A percentile compares a stretch with the other conserved stretches of the same genome.
Evolutionary conservation across 2,888 invertebrate species (phyloP).

Genomic region (Margaritifera margaritifera): DNA sequence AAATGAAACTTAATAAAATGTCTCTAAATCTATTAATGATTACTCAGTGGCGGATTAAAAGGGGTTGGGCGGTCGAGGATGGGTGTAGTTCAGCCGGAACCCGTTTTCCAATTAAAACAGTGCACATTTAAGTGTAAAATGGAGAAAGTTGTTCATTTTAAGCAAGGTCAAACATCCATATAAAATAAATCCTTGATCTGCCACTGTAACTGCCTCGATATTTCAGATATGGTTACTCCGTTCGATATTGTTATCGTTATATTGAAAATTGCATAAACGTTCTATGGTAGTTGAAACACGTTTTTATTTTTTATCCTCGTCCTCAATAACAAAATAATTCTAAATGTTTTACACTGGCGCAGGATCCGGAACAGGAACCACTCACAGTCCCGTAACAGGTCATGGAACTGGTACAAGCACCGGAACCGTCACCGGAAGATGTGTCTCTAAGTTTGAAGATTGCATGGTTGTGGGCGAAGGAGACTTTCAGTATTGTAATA

Average conservation of each 20-base stretch:
- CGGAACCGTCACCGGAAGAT: constrained; percentile 14
- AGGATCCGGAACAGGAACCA: neutral
- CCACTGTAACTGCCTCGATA: no score
- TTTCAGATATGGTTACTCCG: no score
- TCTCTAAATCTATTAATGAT: no score
- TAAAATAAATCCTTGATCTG: no score
- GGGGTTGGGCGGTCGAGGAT: no score
- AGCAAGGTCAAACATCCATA: no score
- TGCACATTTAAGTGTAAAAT: no score
- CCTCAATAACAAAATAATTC: neutral
- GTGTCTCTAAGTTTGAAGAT: constrained; percentile 23
- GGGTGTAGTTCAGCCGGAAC: no score
- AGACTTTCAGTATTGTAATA: constrained; percentile 33
- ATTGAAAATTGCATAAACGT: neutral
- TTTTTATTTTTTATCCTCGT: neutral
- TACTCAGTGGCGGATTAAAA: no score
- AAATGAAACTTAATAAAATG: no score
- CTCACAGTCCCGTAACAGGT: neutral
- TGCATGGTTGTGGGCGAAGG: constrained; percentile 20
- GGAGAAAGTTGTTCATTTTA: no score
- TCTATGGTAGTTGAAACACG: neutral
- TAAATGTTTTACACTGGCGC: neutral
- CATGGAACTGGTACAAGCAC: neutral
- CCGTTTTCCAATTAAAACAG: no score
- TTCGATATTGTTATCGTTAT: neutral